Base-by-base conservation (phyloP, 1,140 invertebrate genomes). In the Brachionus sp. region DNA sequence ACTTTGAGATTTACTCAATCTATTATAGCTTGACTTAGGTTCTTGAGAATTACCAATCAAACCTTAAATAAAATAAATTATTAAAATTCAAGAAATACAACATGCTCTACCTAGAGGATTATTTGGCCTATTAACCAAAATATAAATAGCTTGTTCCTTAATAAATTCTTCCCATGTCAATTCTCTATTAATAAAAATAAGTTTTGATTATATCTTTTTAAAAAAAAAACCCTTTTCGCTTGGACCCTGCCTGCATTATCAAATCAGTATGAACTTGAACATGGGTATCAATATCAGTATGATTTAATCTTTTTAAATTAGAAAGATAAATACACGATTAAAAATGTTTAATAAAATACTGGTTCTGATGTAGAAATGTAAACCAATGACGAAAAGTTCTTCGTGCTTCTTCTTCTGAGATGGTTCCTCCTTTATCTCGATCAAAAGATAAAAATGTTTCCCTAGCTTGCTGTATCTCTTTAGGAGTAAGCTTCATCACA, bases 381-480 rank as follows among this genome's bases (percentile, higher is more conserved):
- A 78, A 78, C 77, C 77, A 78, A 78, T 78, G 77, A 1, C 77
- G 46, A 39, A 57, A 78, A 33, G 77, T 62, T 62, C 77, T 35
- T 78, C 77, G 33, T 0, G 77, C 77, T 57, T 78, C 77, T 62
- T 78, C 77, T 16, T 78, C 77, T n/a, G 46, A 57, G 12, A 78
- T 78, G 33, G 77, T 78, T 33, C 77, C 77, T 10, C 77, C 77
- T 78, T 62, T 57, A 16, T 78, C 77, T 57, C 77, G 10, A 10
- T 78, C 77, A 62, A 78, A 78, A 19, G 53, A 53, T 3, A 78
- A 78, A 35, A 78, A 78, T 16, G 77, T 78, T 37, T 78, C 77
- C 29, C 77, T 57, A 23, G 77, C 77, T 37, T 62, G 29, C 35
- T 78, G 77, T 19, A 78, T 78, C 37, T 78, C 77, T 78, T 78